These are phyloP conservation scores for Lethenteron camtschaticum DNA, from an alignment of 2,113 vertebrate genomes.

Conservation along the genomic window DNA sequence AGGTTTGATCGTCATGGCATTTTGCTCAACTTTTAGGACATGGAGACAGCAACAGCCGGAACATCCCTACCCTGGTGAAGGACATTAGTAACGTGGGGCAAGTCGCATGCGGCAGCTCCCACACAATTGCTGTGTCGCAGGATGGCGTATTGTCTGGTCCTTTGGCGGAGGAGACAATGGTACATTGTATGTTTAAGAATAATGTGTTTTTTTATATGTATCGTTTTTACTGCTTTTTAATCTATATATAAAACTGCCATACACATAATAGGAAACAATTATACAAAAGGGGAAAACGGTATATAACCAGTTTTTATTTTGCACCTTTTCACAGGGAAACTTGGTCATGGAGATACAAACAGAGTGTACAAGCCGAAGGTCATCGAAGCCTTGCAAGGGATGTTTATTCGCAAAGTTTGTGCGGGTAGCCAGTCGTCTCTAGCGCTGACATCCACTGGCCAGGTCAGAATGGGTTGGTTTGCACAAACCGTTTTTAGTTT, in stretches of 20 bases:
- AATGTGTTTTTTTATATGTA: neutral
- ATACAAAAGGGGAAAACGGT: conserved; percentile 36
- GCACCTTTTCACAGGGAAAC: conserved; percentile 26
- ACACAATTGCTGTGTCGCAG: conserved; percentile 49
- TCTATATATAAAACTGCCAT: too few relatives aligned
- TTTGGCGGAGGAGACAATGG: conserved; percentile 59
- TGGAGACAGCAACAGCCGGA: conserved; percentile 51
- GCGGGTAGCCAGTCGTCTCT: conserved; percentile 52
- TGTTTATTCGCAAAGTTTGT: conserved; percentile 55
- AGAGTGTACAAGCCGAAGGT: conserved; percentile 56
- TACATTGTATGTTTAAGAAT: conserved; percentile 15
- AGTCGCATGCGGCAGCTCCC: conserved; percentile 51
- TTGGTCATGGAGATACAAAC: conserved; percentile 54
- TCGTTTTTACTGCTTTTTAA: too few relatives aligned
- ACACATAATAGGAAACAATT: too few relatives aligned
- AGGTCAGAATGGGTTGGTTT: conserved; percentile 21
- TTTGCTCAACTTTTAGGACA: conserved; percentile 25
- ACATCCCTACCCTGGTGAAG: conserved; percentile 52
- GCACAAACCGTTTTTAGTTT: too few relatives aligned
- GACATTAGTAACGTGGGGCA: conserved; percentile 56
- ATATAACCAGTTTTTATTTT: conserved; percentile 10
- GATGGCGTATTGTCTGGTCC: conserved; percentile 54
- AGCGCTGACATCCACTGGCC: conserved; percentile 46
- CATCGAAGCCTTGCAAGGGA: conserved; percentile 49
- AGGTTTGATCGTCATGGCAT: neutral